Conservation (phyloP, 2,888 invertebrate species). For the Ganaspis brasiliensis region DNA sequence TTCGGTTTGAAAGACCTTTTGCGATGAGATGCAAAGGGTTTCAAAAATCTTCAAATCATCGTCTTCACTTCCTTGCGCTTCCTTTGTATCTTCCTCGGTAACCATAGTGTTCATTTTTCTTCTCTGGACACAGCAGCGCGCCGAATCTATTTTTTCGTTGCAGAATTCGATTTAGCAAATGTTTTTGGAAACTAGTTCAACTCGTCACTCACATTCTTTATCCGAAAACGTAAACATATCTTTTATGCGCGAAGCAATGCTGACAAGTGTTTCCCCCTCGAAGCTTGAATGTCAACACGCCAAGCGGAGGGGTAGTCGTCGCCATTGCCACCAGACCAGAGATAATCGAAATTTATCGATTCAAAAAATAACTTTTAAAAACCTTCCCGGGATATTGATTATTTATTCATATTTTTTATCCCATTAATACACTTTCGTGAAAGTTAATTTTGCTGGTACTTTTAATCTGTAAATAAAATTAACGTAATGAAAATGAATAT, state of each 20-base stretch:
- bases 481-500: no score
- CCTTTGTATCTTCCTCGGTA: slow-evolving; percentile 66
- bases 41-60: slow-evolving; percentile 90
- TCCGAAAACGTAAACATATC: background rate
- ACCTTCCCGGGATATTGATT: background rate
- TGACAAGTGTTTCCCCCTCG: slow-evolving; percentile 58
- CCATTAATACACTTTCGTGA: no score
- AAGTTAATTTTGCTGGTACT: no score
- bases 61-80: slow-evolving; percentile 72
- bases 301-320: slow-evolving; percentile 48
- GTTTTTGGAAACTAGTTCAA: slow-evolving; percentile 30
- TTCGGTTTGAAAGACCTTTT: slow-evolving; percentile 80
- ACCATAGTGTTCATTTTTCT: slow-evolving; percentile 56
- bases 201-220: slow-evolving; percentile 35
- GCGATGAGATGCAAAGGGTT: slow-evolving; percentile 84
- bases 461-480: no score
- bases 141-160: slow-evolving; percentile 21
- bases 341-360: slow-evolving; percentile 70
- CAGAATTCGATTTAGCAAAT: background rate
- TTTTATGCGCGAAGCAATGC: slow-evolving; percentile 29
- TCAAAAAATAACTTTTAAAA: slow-evolving; percentile 43
- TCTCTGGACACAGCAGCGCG: background rate
- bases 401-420: background rate
- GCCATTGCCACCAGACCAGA: slow-evolving; percentile 59
- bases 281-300: slow-evolving; percentile 65